Conservation (phyloP, 2,888 invertebrate species). For the Drosophila subquinaria region DNA sequence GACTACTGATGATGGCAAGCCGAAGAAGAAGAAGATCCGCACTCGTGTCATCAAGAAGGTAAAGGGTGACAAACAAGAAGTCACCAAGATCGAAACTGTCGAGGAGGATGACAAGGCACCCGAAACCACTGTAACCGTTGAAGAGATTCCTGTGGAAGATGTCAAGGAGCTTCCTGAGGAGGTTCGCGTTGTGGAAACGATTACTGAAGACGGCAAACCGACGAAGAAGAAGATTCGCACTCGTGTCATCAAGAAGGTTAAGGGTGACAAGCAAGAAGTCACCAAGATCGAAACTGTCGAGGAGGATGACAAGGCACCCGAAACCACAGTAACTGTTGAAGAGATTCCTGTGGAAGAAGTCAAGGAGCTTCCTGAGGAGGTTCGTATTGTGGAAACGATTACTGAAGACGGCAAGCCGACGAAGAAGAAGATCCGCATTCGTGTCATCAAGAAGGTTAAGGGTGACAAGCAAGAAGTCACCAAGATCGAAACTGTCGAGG, state of each 20-base stretch:
- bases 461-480: constrained; percentile 51
- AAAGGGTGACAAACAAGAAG: constrained; percentile 36
- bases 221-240: constrained; percentile 39
- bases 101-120: constrained; percentile 33
- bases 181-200: constrained; percentile 17
- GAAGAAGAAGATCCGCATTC: constrained; percentile 52
- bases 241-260: constrained; percentile 33
- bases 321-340: constrained; percentile 25
- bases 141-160: constrained; percentile 21
- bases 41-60: constrained; percentile 35
- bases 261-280: constrained; percentile 35
- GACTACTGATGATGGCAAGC: constrained; percentile 18
- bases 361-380: constrained; percentile 52
- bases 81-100: constrained; percentile 36
- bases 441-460: constrained; percentile 50
- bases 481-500: constrained; percentile 50
- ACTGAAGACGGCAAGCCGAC: constrained; percentile 46
- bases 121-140: constrained; percentile 26
- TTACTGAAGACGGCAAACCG: constrained; percentile 25
- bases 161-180: constrained; percentile 31
- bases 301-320: constrained; percentile 32
- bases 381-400: constrained; percentile 37
- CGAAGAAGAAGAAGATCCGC: constrained; percentile 35
- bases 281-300: constrained; percentile 36
- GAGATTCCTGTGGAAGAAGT: constrained; percentile 23